Conservation (phyloP, 2,888 invertebrate species). For the Alsophila aescularia region DNA sequence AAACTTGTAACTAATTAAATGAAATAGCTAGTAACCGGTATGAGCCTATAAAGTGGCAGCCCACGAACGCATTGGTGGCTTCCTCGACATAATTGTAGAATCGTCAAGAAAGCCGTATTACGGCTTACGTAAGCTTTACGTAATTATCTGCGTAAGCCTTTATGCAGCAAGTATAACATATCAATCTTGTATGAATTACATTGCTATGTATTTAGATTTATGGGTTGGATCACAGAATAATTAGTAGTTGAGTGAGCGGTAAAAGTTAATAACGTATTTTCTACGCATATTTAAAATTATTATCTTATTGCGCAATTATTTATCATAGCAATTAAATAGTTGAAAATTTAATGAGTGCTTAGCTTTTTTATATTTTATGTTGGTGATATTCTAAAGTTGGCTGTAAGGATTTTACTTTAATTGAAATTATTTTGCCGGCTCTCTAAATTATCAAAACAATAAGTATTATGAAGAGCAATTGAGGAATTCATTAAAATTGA, state of each 20-base stretch:
- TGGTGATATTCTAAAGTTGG: too few species aligned
- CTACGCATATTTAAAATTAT: background rate
- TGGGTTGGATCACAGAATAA: too few species aligned
- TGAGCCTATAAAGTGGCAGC: conserved; percentile 2
- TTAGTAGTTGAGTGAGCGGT: conserved; percentile 1
- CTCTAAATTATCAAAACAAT: too few species aligned
- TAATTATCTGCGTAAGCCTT: conserved; percentile 43
- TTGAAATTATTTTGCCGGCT: too few species aligned
- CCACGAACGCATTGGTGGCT: conserved; percentile 11
- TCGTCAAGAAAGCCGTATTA: conserved; percentile 53
- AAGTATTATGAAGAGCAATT: too few species aligned
- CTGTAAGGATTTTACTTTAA: too few species aligned
- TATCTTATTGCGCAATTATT: background rate
- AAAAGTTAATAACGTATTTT: conserved; percentile 15
- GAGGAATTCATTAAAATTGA: too few species aligned
- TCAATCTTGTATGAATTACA: conserved; percentile 35
- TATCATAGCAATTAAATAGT: background rate
- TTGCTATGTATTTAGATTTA: conserved; percentile 17
- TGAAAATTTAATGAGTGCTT: too few species aligned
- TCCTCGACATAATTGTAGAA: conserved; percentile 45
- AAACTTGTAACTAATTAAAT: conserved; percentile 10
- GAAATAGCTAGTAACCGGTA: conserved; percentile 2
- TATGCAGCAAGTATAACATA: conserved; percentile 36
- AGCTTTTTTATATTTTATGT: too few species aligned
- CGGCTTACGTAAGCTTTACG: conserved; percentile 52